phyloP scores from a whole-genome alignment of 2,888 invertebrate species.

The Hecatera dysodea region DNA sequence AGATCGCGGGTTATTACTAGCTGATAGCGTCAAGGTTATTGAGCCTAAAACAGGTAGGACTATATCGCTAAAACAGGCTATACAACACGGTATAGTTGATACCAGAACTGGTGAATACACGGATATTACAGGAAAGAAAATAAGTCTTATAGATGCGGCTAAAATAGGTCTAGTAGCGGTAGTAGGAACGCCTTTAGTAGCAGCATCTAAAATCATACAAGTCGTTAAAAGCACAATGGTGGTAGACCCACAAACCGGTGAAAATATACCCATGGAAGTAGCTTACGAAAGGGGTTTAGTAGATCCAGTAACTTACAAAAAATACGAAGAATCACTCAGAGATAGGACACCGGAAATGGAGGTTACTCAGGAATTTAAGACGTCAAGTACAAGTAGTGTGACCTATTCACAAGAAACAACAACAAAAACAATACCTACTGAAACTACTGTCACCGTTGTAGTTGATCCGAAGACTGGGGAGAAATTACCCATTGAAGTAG shows the following conservation, averaged over 20 bases:
- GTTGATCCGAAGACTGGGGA: constrained; percentile 94
- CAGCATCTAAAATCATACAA: constrained; percentile 93
- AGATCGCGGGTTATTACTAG: constrained; percentile 93
- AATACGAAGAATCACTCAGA: constrained; percentile 87
- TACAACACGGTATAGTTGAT: constrained; percentile 94
- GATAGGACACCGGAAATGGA: constrained; percentile 79
- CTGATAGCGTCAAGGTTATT: constrained; percentile 92
- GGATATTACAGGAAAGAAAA: constrained; percentile 92
- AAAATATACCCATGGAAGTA: constrained; percentile 94
- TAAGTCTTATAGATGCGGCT: constrained; percentile 94
- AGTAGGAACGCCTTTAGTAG: constrained; percentile 94
- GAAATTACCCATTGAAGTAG: constrained; percentile 94
- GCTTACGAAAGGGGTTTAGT: constrained; percentile 95
- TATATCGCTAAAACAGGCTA: constrained; percentile 94
- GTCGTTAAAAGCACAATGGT: constrained; percentile 92
- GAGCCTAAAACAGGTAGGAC: constrained; percentile 93
- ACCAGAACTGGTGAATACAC: constrained; percentile 93
- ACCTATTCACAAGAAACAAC: constrained; percentile 72
- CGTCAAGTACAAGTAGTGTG: constrained; percentile 68
- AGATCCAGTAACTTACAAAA: constrained; percentile 89
- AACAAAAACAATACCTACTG: constrained; percentile 65
- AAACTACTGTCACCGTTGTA: constrained; percentile 89
- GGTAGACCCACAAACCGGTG: constrained; percentile 95
- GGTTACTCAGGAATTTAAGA: constrained; percentile 66
- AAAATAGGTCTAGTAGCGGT: constrained; percentile 95